These are phyloP conservation scores for Polypterus senegalus DNA, from an alignment of 2,113 vertebrate species.

Conservation along the genomic window DNA sequence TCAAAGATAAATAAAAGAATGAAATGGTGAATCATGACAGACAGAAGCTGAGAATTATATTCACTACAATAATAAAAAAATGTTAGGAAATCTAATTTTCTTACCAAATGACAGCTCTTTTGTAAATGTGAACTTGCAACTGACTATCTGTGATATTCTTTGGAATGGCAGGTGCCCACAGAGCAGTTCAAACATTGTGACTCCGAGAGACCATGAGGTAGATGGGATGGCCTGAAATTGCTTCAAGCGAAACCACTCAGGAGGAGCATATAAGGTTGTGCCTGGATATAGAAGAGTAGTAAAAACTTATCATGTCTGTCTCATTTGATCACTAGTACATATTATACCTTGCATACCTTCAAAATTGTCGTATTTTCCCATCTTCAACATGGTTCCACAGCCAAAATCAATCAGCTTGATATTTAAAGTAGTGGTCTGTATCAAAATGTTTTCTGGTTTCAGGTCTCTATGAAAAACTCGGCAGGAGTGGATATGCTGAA, in stretches of 20 bases:
- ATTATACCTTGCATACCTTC: constrained; percentile 31
- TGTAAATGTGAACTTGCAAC: too few species aligned
- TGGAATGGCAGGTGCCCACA: constrained; percentile 48
- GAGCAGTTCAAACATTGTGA: constrained; percentile 47
- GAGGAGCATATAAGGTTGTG: constrained; percentile 44
- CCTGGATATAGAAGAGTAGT: constrained; percentile 22
- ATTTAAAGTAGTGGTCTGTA: constrained; percentile 33
- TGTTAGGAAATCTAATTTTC: too few species aligned
- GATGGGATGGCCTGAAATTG: constrained; percentile 43
- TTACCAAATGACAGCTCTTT: too few species aligned
- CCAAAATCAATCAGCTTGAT: constrained; percentile 47
- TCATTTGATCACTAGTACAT: too few species aligned
- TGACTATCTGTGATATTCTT: not conserved
- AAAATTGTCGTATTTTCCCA: constrained; percentile 41
- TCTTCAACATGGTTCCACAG: constrained; percentile 38
- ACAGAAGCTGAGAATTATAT: too few species aligned
- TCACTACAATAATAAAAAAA: too few species aligned
- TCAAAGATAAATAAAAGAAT: too few species aligned
- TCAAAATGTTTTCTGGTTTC: constrained; percentile 51
- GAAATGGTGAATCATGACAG: too few species aligned
- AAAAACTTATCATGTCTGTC: too few species aligned
- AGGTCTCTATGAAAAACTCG: constrained; percentile 49
- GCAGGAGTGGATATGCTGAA: constrained; percentile 38
- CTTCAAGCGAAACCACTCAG: constrained; percentile 41
- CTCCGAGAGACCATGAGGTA: constrained; percentile 43